Evolutionary conservation across 2,797 vertebrate species (phyloP).

Genomic region (Martes flavigula): DNA sequence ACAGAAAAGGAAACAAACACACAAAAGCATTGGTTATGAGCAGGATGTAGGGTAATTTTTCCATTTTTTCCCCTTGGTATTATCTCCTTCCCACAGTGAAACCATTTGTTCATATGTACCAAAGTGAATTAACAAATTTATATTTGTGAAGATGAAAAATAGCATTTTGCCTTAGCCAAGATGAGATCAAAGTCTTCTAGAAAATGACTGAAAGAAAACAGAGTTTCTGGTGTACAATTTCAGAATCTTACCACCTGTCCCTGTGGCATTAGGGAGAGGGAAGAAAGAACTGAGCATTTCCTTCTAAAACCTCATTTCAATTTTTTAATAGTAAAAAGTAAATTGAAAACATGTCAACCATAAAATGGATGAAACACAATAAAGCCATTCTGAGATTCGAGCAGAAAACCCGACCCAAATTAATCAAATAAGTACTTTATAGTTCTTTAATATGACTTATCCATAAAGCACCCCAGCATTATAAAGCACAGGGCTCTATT

Average conservation of each 20-base stretch:
- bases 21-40: background rate
- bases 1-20: background rate
- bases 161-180: background rate
- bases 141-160: background rate
- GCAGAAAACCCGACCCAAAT: background rate
- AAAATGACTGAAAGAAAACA: background rate
- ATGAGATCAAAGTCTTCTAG: background rate
- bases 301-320: constrained; percentile 22
- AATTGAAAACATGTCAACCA: constrained; percentile 44
- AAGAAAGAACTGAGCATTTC: background rate
- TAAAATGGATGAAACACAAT: constrained; percentile 35
- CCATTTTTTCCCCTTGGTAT: background rate
- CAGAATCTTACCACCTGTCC: background rate
- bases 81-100: background rate
- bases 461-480: background rate
- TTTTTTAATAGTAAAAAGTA: constrained; percentile 56
- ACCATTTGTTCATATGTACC: background rate
- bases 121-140: background rate
- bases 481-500: background rate
- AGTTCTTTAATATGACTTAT: background rate
- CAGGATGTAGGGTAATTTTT: background rate
- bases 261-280: background rate
- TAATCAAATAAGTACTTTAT: constrained; percentile 17
- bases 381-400: constrained; percentile 38
- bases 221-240: background rate